Conservation (phyloP, 2,888 invertebrate genomes). For the Odontothrips loti region DNA sequence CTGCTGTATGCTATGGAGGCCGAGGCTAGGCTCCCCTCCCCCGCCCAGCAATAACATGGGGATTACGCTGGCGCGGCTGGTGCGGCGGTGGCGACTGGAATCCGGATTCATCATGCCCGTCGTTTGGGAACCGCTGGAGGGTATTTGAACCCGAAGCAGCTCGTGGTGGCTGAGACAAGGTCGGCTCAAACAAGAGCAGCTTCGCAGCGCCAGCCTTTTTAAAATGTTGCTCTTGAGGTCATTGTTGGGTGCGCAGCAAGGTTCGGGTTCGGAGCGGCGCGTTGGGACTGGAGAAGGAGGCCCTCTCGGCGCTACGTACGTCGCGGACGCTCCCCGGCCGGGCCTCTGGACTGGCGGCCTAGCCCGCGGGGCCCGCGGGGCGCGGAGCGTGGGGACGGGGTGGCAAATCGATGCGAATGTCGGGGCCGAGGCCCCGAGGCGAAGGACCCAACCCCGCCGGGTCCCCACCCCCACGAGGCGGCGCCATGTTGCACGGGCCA, state of each 20-base stretch:
- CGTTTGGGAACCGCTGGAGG: background rate
- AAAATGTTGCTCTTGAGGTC: too few relatives aligned
- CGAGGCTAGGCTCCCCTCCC: too few relatives aligned
- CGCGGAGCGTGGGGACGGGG: background rate
- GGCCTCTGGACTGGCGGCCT: background rate
- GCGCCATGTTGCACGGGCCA: background rate
- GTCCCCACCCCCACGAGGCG: background rate
- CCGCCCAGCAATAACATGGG: background rate
- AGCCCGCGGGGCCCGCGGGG: background rate
- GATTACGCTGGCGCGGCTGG: background rate
- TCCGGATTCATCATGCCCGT: background rate
- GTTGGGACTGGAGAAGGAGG: too few relatives aligned
- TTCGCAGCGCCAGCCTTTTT: too few relatives aligned
- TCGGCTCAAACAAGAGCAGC: too few relatives aligned
- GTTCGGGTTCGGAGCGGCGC: too few relatives aligned
- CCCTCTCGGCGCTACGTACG: background rate
- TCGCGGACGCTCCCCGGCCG: background rate
- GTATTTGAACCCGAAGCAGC: too few relatives aligned
- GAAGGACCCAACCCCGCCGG: too few relatives aligned
- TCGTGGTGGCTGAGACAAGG: too few relatives aligned
- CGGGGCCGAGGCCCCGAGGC: background rate
- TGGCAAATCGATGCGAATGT: background rate
- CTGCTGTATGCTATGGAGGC: too few relatives aligned
- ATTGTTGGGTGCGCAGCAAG: too few relatives aligned
- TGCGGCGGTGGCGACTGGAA: background rate